Base-by-base conservation (phyloP, 2,888 invertebrate genomes). In the Isotomurus palustris region DNA sequence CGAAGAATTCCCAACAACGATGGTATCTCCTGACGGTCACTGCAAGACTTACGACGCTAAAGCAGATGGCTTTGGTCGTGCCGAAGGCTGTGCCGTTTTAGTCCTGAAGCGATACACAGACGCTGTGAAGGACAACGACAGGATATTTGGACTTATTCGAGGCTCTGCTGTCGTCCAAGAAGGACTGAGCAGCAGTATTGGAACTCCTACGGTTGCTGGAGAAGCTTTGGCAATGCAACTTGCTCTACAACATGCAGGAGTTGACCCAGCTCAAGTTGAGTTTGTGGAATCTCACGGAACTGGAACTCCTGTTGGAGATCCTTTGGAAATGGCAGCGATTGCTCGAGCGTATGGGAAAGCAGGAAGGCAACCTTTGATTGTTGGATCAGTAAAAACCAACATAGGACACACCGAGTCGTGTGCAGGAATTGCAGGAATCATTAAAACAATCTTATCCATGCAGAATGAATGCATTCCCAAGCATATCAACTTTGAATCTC, bases 21-120 rank as follows among this genome's bases (percentile, higher is more conserved):
- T 53, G 3, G 38, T 60, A 27, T 41, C 60, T 1, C 35, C 35
- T 19, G 60, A 60, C 14, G 75, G 75, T 40, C 69, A 66, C 43
- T 74, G 73, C 53, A 60, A 71, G 17, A 70, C 73, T 12, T 76
- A 76, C 57, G 74, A 74, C 54, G 68, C 66, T 1, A 52, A 66
- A 21, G 75, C 76, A 5, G 67, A 71, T 50, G 76, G 76, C 17
- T 76, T 75, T 59, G 74, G 72, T n/a, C 60, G 74, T 48, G 71
- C 72, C 4, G 76, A 76, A 53, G 75, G 74, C 1, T 72, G 71
- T 49, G 75, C 73, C 0, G 72, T 69, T n/a, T 57, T 74, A 6
- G 56, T 74, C 22, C 47, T 75, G 27, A 74, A 74, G 53, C 55
- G 68, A 4, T 66, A 73, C 0, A 51, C 47, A 3, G 66, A 69